Conservation (phyloP, 2,888 invertebrate genomes). For the Drosophila stalkeri region DNA sequence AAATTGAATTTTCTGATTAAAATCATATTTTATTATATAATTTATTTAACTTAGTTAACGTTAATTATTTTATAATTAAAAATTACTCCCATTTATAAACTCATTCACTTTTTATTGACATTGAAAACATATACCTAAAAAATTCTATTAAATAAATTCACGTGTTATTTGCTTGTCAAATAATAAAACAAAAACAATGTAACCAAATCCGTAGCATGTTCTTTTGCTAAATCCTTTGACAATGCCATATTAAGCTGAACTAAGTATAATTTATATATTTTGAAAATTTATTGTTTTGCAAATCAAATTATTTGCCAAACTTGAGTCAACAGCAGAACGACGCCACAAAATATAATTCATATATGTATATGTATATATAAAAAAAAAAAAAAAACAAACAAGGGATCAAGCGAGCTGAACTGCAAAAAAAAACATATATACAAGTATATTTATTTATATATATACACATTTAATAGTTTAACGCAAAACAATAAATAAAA, state of each 20-base stretch:
- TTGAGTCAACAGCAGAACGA: constrained; percentile 79
- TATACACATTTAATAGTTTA: constrained; percentile 81
- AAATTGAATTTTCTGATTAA: not conserved
- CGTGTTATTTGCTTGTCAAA: constrained; percentile 4
- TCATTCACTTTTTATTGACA: not conserved
- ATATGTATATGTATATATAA: constrained; percentile 22
- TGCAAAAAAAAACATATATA: constrained; percentile 15
- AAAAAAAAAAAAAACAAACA: constrained; percentile 18
- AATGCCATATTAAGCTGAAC: constrained; percentile 58
- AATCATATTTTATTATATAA: not conserved
- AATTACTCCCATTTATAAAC: not conserved
- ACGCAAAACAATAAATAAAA: constrained; percentile 82
- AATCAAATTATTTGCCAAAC: constrained; percentile 81
- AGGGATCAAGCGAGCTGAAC: constrained; percentile 14
- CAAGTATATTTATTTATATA: constrained; percentile 55
- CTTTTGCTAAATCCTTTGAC: constrained; percentile 54
- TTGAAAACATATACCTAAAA: not conserved
- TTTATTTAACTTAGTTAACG: not conserved
- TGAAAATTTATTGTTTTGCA: constrained; percentile 69
- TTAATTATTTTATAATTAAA: not conserved
- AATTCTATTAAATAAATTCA: not conserved
- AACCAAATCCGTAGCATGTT: constrained; percentile 13
- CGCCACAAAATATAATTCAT: constrained; percentile 73
- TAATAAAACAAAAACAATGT: constrained; percentile 2
- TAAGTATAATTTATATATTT: constrained; percentile 77